These are phyloP conservation scores for Sipunculus nudus DNA, from an alignment of 2,888 invertebrate species.

Conservation along the genomic window DNA sequence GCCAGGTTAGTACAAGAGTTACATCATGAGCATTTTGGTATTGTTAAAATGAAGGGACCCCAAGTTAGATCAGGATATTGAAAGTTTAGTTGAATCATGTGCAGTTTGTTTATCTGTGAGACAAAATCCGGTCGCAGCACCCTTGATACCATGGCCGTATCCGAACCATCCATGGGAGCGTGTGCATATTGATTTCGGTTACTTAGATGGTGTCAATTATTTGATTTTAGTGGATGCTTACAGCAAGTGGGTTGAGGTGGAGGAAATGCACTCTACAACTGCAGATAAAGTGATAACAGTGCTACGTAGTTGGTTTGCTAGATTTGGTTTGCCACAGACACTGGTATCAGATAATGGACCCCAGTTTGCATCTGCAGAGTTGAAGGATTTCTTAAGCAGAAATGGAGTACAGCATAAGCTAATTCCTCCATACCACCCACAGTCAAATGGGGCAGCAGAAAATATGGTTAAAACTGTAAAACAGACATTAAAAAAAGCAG, in stretches of 20 bases:
- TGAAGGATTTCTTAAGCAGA: conserved; percentile 1
- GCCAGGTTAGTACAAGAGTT: not conserved
- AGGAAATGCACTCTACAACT: not conserved
- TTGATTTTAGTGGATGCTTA: conserved; percentile 1
- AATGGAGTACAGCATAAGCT: conserved; percentile 9
- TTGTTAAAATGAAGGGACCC: not conserved
- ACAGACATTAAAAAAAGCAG: not conserved
- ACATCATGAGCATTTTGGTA: not conserved
- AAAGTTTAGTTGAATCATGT: not conserved
- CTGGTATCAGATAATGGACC: conserved; percentile 17
- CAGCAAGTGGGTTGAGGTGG: conserved; percentile 5
- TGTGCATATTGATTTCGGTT: conserved; percentile 7
- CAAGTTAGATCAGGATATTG: conserved; percentile 4
- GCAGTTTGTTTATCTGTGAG: not conserved
- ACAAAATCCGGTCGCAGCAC: conserved; percentile 1
- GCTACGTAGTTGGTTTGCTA: conserved; percentile 1
- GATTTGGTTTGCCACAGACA: conserved; percentile 5
- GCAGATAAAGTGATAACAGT: not conserved
- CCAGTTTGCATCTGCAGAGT: conserved; percentile 4
- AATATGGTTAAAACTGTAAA: not conserved
- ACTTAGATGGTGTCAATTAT: not conserved
- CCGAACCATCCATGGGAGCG: conserved; percentile 6
- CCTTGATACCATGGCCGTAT: conserved; percentile 4
- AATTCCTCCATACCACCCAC: conserved; percentile 11
- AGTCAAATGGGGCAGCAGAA: conserved; percentile 9